Percentiles rank a stretch among this genome's conserved stretches.
These are phyloP conservation scores for Lanius collurio DNA, from an alignment of 2,113 vertebrate genomes.

Conservation along the genomic window DNA sequence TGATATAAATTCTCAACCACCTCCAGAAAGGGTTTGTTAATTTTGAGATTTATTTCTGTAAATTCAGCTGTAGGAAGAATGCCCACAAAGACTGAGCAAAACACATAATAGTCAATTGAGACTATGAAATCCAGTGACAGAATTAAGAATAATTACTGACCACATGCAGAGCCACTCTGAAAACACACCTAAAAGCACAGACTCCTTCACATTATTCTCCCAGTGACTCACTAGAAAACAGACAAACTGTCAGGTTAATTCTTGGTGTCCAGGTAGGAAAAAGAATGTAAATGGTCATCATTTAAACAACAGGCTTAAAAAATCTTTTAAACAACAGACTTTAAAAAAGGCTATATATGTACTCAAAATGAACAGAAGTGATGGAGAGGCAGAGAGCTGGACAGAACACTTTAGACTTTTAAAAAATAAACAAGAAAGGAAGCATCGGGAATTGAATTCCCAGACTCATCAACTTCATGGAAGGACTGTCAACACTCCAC, in stretches of 20 bases:
- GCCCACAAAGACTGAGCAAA: neutral
- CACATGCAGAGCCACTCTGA: neutral
- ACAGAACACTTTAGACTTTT: neutral
- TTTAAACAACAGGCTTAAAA: neutral
- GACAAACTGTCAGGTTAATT: neutral
- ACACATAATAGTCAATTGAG: neutral
- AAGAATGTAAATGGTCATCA: neutral
- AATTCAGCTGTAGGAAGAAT: neutral
- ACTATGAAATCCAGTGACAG: neutral
- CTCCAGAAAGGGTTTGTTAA: neutral
- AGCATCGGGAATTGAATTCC: neutral
- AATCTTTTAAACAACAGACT: neutral
- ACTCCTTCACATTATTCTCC: neutral
- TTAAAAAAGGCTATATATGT: neutral
- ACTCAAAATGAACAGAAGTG: neutral
- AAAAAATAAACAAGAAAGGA: neutral
- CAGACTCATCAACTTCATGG: neutral
- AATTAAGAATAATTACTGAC: neutral
- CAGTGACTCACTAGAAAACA: neutral
- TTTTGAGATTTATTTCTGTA: neutral
- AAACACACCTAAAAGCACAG: neutral
- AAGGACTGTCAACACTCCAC: neutral
- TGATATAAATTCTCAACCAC: neutral
- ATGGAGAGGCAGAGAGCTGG: neutral
- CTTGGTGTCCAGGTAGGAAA: neutral